Percentiles rank a stretch among this genome's conserved stretches.
phyloP scores from a whole-genome alignment of 2,113 vertebrate species.

The Ellobius talpinus region DNA sequence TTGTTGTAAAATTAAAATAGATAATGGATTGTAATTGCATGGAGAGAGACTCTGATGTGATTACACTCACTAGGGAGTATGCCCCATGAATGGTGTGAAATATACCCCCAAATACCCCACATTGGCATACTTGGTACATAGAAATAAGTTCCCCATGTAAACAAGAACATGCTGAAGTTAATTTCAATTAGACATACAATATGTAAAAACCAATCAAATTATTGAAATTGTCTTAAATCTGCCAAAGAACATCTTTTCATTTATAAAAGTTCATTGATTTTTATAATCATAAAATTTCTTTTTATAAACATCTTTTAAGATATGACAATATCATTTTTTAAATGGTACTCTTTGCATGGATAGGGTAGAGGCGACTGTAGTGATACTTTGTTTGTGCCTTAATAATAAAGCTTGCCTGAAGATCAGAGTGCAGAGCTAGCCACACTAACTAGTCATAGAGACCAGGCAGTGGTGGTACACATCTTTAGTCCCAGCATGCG shows the following conservation, averaged over 20 bases:
- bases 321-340: neutral
- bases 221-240: neutral
- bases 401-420: no score
- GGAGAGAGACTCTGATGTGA: conserved; percentile 31
- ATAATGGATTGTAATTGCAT: conserved; percentile 60
- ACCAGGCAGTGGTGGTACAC: no score
- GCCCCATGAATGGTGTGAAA: conserved; percentile 30
- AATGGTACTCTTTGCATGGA: neutral
- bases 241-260: neutral
- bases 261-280: neutral
- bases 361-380: no score
- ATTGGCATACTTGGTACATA: neutral
- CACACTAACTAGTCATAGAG: no score
- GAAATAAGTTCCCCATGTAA: neutral
- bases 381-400: no score
- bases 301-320: neutral
- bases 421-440: no score
- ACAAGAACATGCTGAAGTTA: neutral
- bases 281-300: conserved; percentile 7
- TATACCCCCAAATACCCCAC: conserved; percentile 20
- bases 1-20: conserved; percentile 74
- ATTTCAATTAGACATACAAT: conserved; percentile 44
- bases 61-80: conserved; percentile 37
- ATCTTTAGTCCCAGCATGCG: no score
- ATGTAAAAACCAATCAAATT: neutral